These are phyloP conservation scores for Acleris literana DNA, from an alignment of 2,888 invertebrate species.

Conservation along the genomic window DNA sequence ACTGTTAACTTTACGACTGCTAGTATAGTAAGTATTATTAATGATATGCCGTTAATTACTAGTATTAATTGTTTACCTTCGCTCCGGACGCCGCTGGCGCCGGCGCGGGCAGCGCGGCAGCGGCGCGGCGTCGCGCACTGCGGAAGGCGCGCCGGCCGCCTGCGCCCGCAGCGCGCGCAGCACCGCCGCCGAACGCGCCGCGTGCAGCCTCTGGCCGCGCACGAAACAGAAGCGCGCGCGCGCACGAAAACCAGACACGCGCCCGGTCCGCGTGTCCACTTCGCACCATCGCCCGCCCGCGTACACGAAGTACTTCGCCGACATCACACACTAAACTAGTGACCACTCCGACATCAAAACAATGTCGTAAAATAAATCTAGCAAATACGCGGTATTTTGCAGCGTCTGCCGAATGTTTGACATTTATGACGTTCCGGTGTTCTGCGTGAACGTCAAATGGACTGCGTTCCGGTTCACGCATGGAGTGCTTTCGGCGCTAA, in stretches of 20 bases:
- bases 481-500: too few relatives aligned
- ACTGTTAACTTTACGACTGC: too few relatives aligned
- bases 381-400: not conserved
- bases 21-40: too few relatives aligned
- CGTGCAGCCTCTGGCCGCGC: conserved; percentile 6
- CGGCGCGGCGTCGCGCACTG: conserved; percentile 33
- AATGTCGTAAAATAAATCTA: not conserved
- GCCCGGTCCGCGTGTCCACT: conserved; percentile 15
- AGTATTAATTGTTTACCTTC: too few relatives aligned
- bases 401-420: too few relatives aligned
- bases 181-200: conserved; percentile 16
- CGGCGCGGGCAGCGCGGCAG: conserved; percentile 5
- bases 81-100: not conserved
- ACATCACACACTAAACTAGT: conserved; percentile 5
- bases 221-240: conserved; percentile 24
- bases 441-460: too few relatives aligned
- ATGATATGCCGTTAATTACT: too few relatives aligned
- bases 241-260: conserved; percentile 16
- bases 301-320: conserved; percentile 25
- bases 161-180: conserved; percentile 19
- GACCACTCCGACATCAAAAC: not conserved
- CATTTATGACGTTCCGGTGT: too few relatives aligned
- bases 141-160: conserved; percentile 2
- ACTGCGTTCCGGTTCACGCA: too few relatives aligned
- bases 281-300: conserved; percentile 33